A percentile compares a stretch with the other conserved stretches of the same genome.
phyloP scores from a whole-genome alignment of 2,888 invertebrate species.

The Chloroclystis v-ata region DNA sequence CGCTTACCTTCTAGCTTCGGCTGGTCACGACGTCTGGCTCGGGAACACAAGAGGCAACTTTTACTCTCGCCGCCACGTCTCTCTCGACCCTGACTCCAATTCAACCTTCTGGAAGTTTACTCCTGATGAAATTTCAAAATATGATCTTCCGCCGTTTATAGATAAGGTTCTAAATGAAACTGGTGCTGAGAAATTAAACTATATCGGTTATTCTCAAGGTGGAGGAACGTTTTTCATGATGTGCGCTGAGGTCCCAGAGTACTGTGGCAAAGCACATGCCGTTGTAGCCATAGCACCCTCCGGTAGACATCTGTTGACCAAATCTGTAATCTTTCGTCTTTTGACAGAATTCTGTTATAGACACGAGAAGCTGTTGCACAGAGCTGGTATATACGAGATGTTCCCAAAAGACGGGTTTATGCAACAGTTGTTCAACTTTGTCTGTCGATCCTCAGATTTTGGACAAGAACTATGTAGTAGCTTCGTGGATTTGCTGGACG shows the following conservation, averaged over 20 bases:
- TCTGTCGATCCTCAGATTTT: constrained; percentile 40
- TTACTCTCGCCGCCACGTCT: constrained; percentile 71
- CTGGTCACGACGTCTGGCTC: constrained; percentile 34
- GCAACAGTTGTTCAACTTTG: constrained; percentile 41
- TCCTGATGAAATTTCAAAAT: constrained; percentile 85
- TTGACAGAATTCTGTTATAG: constrained; percentile 22
- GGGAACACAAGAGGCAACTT: constrained; percentile 29
- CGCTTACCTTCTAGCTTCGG: constrained; percentile 35
- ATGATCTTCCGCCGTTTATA: constrained; percentile 83
- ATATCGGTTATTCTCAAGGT: constrained; percentile 87
- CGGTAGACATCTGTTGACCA: constrained; percentile 59
- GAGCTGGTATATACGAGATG: constrained; percentile 40
- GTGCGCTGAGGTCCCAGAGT: constrained; percentile 80
- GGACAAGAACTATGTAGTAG: constrained; percentile 38
- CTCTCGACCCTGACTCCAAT: constrained; percentile 47
- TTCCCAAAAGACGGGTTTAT: constrained; percentile 39
- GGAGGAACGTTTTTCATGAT: constrained; percentile 81
- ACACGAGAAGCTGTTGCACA: constrained; percentile 31
- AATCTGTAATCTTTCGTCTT: constrained; percentile 37
- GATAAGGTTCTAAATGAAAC: constrained; percentile 51
- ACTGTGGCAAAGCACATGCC: constrained; percentile 79
- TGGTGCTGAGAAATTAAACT: constrained; percentile 42
- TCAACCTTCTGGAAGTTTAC: constrained; percentile 79
- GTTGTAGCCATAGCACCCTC: constrained; percentile 82
- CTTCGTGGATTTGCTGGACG: constrained; percentile 33